Evolutionary conservation across 2,888 invertebrate species (phyloP), one percentile per base, ranked within the genome.

Genomic region (Tenthredo distinguenda): DNA sequence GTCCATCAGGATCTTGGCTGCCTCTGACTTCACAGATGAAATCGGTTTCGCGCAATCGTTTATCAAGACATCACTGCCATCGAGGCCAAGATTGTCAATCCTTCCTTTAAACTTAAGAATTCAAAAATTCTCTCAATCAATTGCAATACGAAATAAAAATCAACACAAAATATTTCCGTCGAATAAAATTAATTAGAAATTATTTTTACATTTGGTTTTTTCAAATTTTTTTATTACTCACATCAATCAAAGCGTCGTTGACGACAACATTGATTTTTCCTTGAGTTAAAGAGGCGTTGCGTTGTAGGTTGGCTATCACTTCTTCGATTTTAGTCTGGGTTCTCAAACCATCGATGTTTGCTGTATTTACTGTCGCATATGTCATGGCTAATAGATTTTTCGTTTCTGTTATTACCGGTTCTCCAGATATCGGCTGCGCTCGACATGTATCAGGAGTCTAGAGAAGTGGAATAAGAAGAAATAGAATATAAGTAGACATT

Each of bases 321-420:
- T 62, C 62, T 37, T 81, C 21, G 21, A 77, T 50, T 31, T 40
- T 55, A 18, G 79, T 62, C 40, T 62, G 58, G 12, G 62, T 21
- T 62, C 62, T 58, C 1, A 62, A 40, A 62, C n/a, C 79, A 5
- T 37, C 58, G 26, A 34, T 40, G 26, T 81, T 81, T 62, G 79
- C 79, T n/a, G 62, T 40, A 12, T 81, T 18, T 40, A 81, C 79
- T n/a, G 18, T 62, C 62, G 21, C 62, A 50, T 37, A 7, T 37
- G 79, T 81, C 62, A 40, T 15, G 21, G 79, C 79, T 81, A 81
- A 62, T 81, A 81, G 40, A 81, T 62, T 62, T 81, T 81, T 81
- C 21, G 79, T 58, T 47, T 34, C 79, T 21, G 40, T 62, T 81
- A 81, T 81, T 34, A 81, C 6, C 40, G 79, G 58, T 15, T 18